Evolutionary conservation across 2,113 vertebrate species (phyloP), one percentile per base, ranked within the genome.

Genomic region (Ondatra zibethicus): DNA sequence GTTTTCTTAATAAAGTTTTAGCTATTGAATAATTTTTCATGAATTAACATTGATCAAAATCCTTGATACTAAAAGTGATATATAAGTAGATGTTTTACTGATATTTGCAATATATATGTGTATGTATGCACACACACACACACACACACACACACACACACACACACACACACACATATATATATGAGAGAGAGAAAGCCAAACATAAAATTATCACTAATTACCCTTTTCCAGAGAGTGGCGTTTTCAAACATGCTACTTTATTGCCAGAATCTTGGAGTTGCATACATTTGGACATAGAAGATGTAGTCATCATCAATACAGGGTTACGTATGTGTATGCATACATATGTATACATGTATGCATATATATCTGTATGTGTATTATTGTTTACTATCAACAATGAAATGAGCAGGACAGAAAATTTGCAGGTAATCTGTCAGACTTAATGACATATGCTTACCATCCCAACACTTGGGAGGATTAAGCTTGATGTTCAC

Each of bases 271-370:
- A 90, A 70, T 93, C 2, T 12, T 85, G 23, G 50, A 78, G 25
- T 47, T 95, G 50, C 61, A 72, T 63, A n/a, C 91, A 89, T 68
- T 82, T 89, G 27, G 33, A 88, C 73, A 27, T 47, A 92, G 93
- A n/a, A 29, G 4, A 88, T 42, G 14, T 5, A 85, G 21, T n/a
- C 45, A 78, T 91, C 65, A 82, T 85, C 11, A 66, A 47, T 10
- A 58, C 3, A 66, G 70, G 9, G 23, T n/a, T 95, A 6, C 0
- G 23, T 45, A 27, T 75, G 39, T 75, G 0, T 23, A 10, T 55
- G 7, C 2, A 6, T 31, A 7, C 27, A 11, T 50, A 6, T 33
- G 52, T 55, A 1, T 85, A 0, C 9, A 10, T 45, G 14, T 45
- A 31, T 50, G 14, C 19, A 19, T 47, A 14, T 77, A 47, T 77